Evolutionary conservation across 2,888 invertebrate species (phyloP), one percentile per base, ranked within the genome.

Genomic region (Ceraclea dissimilis): DNA sequence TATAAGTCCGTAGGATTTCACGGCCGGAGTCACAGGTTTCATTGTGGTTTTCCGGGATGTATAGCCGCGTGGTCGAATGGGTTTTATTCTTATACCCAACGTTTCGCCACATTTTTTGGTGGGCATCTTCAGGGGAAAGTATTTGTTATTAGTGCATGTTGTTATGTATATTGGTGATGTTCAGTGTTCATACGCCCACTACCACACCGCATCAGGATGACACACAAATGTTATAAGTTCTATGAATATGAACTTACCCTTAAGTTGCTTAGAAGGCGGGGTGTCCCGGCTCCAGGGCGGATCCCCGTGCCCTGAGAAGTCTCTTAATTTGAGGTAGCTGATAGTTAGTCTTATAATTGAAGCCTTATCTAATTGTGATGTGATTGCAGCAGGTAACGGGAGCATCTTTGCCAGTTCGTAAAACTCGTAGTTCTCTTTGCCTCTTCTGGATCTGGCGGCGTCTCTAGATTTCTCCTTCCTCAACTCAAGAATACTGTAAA

Each of bases 341-440:
- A 95, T 94, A 69, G 94, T 94, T 73, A 95, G 86, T 74, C 94
- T 85, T 79, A 95, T 94, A 74, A 95, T 94, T 71, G 94, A 93
- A 62, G 94, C 94, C 77, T 94, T 94, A 76, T 94, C 93, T 78
- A 95, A 81, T 78, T 93, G 93, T 69, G 91, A 90, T 69, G 93
- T 93, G 70, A 93, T 93, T 68, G 93, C 93, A 31, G 92, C 89
- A 18, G 88, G 93, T 63, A 89, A 81, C 22, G 91, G 95, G 73
- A 90, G 81, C 94, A 90, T 93, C 81, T 90, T 93, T 62, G 95
- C 94, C 70, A 96, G 79, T 78, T 94, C 93, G 75, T 94, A 93
- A 78, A 95, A 96, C 79, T 96, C 95, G 71, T 88, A 93, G 78
- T 96, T 96, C 73, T 96, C 96, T 69, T 94, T 93, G 60, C 94